Percentiles rank a stretch among this genome's conserved stretches.
Conservation (phyloP, 2,888 invertebrate species). For the Atethmia centrago region DNA sequence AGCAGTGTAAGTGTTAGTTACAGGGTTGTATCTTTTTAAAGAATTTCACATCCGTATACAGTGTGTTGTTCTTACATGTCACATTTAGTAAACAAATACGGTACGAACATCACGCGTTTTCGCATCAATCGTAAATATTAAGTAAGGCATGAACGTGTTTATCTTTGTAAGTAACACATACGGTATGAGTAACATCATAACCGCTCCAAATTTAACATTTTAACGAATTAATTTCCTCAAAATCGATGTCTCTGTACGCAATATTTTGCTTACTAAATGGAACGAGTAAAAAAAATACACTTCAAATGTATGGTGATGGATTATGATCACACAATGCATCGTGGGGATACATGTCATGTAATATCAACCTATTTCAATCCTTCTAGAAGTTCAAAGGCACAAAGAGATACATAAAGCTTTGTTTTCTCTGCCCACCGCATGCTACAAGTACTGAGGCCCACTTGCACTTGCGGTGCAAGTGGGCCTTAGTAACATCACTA, state of each 20-base stretch:
- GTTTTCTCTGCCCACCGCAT: neutral
- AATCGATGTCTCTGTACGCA: neutral
- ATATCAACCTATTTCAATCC: neutral
- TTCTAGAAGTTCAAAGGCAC: neutral
- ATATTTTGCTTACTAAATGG: neutral
- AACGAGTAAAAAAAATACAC: neutral
- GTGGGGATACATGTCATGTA: neutral
- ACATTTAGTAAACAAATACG: slow-evolving; percentile 3
- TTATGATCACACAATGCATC: no score
- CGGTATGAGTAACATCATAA: neutral
- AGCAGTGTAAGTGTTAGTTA: neutral
- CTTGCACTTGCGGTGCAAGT: no score
- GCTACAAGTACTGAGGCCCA: no score
- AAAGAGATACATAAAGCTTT: neutral
- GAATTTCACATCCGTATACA: neutral
- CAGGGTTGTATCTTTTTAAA: neutral
- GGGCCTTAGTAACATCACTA: no score
- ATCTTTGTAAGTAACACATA: neutral
- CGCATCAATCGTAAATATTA: neutral
- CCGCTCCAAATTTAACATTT: neutral
- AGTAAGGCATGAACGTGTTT: neutral
- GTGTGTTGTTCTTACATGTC: neutral
- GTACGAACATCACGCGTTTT: neutral
- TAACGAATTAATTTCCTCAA: neutral
- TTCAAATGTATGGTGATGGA: neutral